Evolutionary conservation across 2,888 invertebrate genomes (phyloP).

Genomic region (Julus scandinavius): DNA sequence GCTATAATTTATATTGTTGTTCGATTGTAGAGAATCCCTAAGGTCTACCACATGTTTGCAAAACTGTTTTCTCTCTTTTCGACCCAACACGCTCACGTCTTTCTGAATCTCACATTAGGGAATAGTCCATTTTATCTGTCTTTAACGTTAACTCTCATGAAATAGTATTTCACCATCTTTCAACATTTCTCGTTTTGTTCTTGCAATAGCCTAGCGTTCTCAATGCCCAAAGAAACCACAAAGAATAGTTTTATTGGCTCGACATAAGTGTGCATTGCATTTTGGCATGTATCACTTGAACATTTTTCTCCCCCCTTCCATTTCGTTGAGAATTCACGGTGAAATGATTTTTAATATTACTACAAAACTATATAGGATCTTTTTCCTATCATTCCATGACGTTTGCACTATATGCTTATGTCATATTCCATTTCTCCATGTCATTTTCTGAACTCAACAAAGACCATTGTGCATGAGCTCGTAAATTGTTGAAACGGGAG

Average conservation of each 20-base stretch:
- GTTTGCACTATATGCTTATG: background rate
- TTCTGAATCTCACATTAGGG: conserved; percentile 17
- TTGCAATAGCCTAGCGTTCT: background rate
- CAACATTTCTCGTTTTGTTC: conserved; percentile 9
- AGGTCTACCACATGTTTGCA: background rate
- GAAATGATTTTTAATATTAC: conserved; percentile 14
- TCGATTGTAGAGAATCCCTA: background rate
- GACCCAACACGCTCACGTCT: background rate
- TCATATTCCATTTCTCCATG: background rate
- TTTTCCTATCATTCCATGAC: conserved; percentile 12
- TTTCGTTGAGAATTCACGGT: background rate
- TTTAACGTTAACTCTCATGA: conserved; percentile 3
- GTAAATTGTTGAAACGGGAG: background rate
- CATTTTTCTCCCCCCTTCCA: background rate
- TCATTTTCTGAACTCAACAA: conserved; percentile 29
- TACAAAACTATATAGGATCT: background rate
- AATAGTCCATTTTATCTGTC: conserved; percentile 6
- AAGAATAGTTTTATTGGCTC: background rate
- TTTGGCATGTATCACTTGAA: background rate
- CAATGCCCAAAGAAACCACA: background rate
- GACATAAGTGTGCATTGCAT: conserved; percentile 6
- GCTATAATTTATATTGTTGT: background rate
- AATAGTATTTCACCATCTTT: conserved; percentile 21
- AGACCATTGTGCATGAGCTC: conserved; percentile 24
- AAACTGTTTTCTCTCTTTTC: conserved; percentile 11